Conservation (phyloP, 2,888 invertebrate genomes). For the Nematopogon swammerdamellus region DNA sequence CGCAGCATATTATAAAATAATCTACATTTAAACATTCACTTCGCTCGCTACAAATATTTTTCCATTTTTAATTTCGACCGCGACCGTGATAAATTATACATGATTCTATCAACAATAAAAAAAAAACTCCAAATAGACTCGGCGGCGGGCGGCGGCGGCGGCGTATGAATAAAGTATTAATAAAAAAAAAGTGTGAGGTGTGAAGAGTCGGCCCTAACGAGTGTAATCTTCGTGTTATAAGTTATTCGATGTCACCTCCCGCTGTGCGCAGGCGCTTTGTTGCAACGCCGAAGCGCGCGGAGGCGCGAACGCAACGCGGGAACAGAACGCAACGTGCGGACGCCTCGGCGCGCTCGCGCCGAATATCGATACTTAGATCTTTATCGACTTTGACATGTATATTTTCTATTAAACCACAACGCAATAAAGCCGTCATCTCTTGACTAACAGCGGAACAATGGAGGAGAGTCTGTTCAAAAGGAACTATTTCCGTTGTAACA, state of each 20-base stretch:
- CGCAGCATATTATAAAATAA: no score
- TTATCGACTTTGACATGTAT: constrained; percentile 24
- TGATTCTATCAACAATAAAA: background rate
- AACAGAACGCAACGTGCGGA: no score
- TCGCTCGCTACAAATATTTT: background rate
- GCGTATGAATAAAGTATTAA: constrained; percentile 49
- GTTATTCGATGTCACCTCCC: constrained; percentile 40
- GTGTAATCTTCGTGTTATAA: constrained; percentile 45
- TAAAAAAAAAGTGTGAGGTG: constrained; percentile 51
- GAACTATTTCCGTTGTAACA: no score
- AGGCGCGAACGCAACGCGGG: background rate
- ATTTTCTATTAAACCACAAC: no score
- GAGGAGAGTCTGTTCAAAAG: no score
- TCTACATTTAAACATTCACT: no score
- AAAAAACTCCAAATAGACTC: constrained; percentile 30
- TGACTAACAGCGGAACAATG: no score
- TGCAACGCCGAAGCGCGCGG: background rate
- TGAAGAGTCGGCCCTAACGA: constrained; percentile 48
- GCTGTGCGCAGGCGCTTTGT: constrained; percentile 25
- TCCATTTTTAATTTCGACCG: background rate
- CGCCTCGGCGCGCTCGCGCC: no score
- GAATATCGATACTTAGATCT: constrained; percentile 34
- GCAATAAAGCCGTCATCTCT: no score
- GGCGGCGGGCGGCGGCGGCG: no score
- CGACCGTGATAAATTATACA: background rate